These are phyloP conservation scores for Drosophila quadrilineata DNA, from an alignment of 1,140 invertebrate species.

Conservation along the genomic window DNA sequence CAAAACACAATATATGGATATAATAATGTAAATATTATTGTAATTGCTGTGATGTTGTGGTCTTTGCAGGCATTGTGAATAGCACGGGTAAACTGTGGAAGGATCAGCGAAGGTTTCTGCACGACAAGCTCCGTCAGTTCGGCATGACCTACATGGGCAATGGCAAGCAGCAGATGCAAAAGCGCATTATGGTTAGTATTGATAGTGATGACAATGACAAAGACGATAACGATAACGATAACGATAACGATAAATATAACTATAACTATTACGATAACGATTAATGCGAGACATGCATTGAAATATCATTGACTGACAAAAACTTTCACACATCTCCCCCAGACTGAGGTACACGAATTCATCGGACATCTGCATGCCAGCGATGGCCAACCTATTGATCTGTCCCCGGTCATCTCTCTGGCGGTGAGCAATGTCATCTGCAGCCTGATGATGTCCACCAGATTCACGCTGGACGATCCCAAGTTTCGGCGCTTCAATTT, in stretches of 20 bases:
- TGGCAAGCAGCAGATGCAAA: constrained; percentile 91
- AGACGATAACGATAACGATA: no score
- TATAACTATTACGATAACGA: no score
- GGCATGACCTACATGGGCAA: constrained; percentile 93
- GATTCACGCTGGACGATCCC: constrained; percentile 89
- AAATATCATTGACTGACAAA: no score
- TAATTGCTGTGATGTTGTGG: background rate
- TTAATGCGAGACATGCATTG: no score
- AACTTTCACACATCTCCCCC: constrained; percentile 36
- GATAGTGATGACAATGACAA: no score
- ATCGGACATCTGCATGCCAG: constrained; percentile 84
- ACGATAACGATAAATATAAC: no score
- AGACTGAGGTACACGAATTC: constrained; percentile 90
- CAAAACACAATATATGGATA: no score
- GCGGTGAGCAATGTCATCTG: constrained; percentile 96
- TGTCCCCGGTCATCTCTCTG: constrained; percentile 88
- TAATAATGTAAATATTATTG: no score
- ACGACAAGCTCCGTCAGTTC: constrained; percentile 93
- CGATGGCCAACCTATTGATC: constrained; percentile 85
- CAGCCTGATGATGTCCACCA: constrained; percentile 92
- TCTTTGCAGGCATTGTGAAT: constrained; percentile 93
- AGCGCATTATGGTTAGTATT: constrained; percentile 91
- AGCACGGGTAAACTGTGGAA: constrained; percentile 95
- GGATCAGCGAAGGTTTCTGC: constrained; percentile 94
- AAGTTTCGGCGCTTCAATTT: constrained; percentile 90